phyloP scores from a whole-genome alignment of 2,113 vertebrate species.

The Empidonax alnorum region DNA sequence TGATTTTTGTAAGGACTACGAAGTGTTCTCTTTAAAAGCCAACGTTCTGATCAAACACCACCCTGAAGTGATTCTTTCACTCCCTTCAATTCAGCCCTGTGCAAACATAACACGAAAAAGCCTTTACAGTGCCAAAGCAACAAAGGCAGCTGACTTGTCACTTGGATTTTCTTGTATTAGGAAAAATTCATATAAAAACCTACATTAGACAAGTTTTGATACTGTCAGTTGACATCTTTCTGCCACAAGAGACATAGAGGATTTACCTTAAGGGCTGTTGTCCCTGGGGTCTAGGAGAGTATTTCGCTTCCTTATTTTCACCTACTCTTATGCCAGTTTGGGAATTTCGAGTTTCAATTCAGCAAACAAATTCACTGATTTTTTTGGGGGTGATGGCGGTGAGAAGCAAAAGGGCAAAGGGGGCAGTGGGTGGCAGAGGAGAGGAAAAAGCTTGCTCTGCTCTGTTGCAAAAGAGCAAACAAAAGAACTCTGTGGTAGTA shows the following conservation, averaged over 20 bases:
- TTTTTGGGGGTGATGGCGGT: neutral
- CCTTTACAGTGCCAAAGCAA: neutral
- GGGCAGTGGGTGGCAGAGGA: slow-evolving; percentile 12
- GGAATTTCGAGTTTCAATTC: neutral
- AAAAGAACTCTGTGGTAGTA: slow-evolving; percentile 52
- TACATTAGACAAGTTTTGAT: neutral
- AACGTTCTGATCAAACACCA: neutral
- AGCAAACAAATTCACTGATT: neutral
- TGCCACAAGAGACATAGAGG: neutral
- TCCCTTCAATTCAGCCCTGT: neutral
- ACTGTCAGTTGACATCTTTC: neutral
- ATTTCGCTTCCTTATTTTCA: neutral
- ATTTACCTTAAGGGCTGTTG: neutral
- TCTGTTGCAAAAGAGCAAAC: slow-evolving; percentile 46
- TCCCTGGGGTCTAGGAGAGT: neutral
- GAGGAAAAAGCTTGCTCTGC: slow-evolving; percentile 10
- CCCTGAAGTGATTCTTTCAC: neutral
- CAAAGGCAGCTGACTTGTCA: neutral
- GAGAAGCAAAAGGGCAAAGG: neutral
- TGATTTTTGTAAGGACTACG: neutral
- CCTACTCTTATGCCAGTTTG: neutral
- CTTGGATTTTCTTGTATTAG: neutral
- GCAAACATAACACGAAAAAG: neutral
- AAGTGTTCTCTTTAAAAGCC: neutral
- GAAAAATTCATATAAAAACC: neutral